Base-by-base conservation (phyloP, 1,140 invertebrate genomes). In the Tetramorium parvispinum region DNA sequence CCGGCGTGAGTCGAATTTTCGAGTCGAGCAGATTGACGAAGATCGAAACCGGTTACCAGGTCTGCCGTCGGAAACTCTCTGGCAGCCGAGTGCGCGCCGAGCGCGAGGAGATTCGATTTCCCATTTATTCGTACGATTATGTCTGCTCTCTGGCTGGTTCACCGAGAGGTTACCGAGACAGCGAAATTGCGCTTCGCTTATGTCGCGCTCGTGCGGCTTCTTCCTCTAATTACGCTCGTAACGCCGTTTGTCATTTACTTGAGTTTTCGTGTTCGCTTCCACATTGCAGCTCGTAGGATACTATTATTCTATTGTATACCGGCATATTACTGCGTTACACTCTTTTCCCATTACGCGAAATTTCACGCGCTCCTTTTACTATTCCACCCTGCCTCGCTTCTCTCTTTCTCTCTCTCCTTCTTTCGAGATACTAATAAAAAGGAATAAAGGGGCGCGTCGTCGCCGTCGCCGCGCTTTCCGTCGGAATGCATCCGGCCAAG, bases 341-440 rank as follows among this genome's bases (percentile, higher is more conserved):
- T 78, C 57, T n/a, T 63, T 78, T 21, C 18, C 65, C 65, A 57
- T 73, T 71, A 82, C 10, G 24, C 40, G 37, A 11, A 73, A 82
- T 73, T 73, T 73, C 21, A 71, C 78, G 65, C 51, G 65, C 73
- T 21, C 24, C 66, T 73, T 46, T 57, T 46, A 57, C 8, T 13
- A 57, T 46, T 57, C 27, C 32, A 24, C 2, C 21, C 6, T 46
- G 24, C 24, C 21, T 16, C 40, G 0, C 43, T 49, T 10, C 43
- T 49, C 6, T 57, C 6, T 37, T 7, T 63, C 18, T 53, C 24
- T 53, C 24, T 13, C 27, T 32, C 24, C 32, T 32, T 32, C 32
- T 32, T 32, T 65, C 46, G 6, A 53, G 61, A 81, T 49, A 37
- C 21, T 82, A 70, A 70, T 82, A 71, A 82, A 82, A 71, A 57